These are phyloP conservation scores for Melanargia galathea DNA, from an alignment of 2,888 invertebrate species.

Conservation along the genomic window DNA sequence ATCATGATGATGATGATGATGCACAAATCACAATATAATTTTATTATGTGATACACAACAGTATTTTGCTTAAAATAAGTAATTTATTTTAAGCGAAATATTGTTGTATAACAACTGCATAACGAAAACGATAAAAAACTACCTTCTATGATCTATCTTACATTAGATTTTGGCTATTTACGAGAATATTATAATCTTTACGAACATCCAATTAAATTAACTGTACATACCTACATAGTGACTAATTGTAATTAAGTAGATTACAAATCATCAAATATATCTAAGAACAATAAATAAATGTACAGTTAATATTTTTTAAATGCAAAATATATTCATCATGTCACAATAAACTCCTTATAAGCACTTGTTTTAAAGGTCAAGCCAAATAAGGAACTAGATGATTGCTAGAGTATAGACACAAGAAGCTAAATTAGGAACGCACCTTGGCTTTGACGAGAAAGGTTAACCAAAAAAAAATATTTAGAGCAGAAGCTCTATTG, in stretches of 20 bases:
- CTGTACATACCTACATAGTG: no score
- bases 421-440: constrained; percentile 17
- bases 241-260: constrained; percentile 8
- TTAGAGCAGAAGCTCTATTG: not conserved
- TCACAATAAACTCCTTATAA: constrained; percentile 49
- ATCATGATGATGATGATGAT: no score
- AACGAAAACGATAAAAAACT: no score
- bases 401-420: constrained; percentile 55
- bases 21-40: no score
- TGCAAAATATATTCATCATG: constrained; percentile 14
- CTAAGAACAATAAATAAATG: not conserved
- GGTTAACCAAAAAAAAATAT: constrained; percentile 20
- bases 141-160: no score
- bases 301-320: constrained; percentile 1
- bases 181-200: no score
- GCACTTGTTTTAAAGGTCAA: constrained; percentile 58
- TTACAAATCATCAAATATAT: constrained; percentile 11
- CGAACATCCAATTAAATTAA: no score
- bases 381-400: constrained; percentile 56
- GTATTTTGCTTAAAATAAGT: no score
- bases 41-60: no score
- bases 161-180: no score
- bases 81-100: no score
- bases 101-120: no score
- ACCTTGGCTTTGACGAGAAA: constrained; percentile 24